Conservation (phyloP, 2,113 vertebrate genomes). For the Loxodonta africana region DNA sequence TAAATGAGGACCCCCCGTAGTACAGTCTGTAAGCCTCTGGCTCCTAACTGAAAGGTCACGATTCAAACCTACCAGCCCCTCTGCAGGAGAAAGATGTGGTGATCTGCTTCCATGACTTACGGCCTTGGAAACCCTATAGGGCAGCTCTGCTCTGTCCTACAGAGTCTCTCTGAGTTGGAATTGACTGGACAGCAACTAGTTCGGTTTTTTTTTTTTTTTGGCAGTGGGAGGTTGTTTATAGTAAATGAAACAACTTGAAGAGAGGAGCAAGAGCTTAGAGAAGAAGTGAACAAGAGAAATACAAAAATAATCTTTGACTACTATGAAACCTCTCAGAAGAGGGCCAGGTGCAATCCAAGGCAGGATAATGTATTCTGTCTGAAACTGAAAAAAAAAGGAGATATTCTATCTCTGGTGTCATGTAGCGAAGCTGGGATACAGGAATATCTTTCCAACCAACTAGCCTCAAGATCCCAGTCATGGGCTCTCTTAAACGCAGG, state of each 20-base stretch:
- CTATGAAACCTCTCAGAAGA: slow-evolving; percentile 1
- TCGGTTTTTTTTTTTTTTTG: too few relatives aligned
- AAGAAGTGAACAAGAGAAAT: background rate
- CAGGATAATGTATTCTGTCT: background rate
- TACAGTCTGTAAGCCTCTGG: background rate
- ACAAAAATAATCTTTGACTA: background rate
- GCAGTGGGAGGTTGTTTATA: too few relatives aligned
- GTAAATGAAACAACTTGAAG: background rate
- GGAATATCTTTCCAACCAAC: background rate
- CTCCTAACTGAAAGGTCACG: background rate
- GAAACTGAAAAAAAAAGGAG: background rate
- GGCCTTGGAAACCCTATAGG: background rate
- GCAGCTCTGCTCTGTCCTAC: too few relatives aligned
- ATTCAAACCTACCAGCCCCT: background rate
- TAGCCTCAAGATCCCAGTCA: background rate
- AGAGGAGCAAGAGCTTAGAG: background rate
- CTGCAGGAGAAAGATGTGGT: background rate
- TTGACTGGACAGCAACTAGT: too few relatives aligned
- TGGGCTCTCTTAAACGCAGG: background rate
- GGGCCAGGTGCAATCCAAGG: background rate
- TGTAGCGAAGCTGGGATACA: background rate
- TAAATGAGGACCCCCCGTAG: background rate
- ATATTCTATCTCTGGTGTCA: background rate
- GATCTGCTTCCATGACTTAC: background rate
- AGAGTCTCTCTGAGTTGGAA: too few relatives aligned